phyloP scores from a whole-genome alignment of 1,140 invertebrate genomes.

The Drosophila saltans region DNA sequence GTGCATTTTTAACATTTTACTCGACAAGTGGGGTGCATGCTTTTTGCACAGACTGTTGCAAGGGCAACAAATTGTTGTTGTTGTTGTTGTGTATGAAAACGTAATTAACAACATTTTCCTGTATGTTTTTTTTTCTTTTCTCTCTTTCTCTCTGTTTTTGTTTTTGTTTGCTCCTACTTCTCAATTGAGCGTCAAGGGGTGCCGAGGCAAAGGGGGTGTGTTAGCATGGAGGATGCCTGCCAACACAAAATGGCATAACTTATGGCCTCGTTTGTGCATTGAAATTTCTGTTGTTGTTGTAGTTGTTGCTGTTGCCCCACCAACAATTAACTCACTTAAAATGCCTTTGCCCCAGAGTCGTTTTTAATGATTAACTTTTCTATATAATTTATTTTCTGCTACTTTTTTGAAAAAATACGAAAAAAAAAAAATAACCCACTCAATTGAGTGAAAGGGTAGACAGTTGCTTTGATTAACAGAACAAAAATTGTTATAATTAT shows the following conservation, averaged over 20 bases:
- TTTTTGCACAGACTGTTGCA: conserved; percentile 64
- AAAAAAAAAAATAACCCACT: conserved; percentile 30
- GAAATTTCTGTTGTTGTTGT: conserved; percentile 26
- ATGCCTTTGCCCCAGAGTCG: conserved; percentile 61
- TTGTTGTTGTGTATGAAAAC: conserved; percentile 68
- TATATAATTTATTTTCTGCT: background rate
- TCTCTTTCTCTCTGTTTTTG: conserved; percentile 5
- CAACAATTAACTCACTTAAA: conserved; percentile 75
- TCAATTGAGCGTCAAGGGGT: conserved; percentile 27
- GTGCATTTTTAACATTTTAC: conserved; percentile 61
- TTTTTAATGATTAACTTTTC: conserved; percentile 64
- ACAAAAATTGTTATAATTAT: conserved; percentile 52
- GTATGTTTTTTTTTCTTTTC: conserved; percentile 44
- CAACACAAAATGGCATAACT: conserved; percentile 72
- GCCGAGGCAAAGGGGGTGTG: conserved; percentile 2
- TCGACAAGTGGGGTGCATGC: conserved; percentile 48
- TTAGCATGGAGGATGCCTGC: conserved; percentile 26
- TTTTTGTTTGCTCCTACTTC: conserved; percentile 26
- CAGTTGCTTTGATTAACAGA: conserved; percentile 62
- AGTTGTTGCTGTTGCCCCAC: conserved; percentile 28
- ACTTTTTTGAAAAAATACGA: background rate
- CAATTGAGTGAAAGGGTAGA: conserved; percentile 35
- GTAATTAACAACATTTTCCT: conserved; percentile 79
- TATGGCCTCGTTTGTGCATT: conserved; percentile 65
- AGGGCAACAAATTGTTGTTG: conserved; percentile 37